Percentiles rank a stretch among this genome's conserved stretches.
These are phyloP conservation scores for Diplodus sargus DNA, from an alignment of 2,797 vertebrate genomes.

Conservation along the genomic window DNA sequence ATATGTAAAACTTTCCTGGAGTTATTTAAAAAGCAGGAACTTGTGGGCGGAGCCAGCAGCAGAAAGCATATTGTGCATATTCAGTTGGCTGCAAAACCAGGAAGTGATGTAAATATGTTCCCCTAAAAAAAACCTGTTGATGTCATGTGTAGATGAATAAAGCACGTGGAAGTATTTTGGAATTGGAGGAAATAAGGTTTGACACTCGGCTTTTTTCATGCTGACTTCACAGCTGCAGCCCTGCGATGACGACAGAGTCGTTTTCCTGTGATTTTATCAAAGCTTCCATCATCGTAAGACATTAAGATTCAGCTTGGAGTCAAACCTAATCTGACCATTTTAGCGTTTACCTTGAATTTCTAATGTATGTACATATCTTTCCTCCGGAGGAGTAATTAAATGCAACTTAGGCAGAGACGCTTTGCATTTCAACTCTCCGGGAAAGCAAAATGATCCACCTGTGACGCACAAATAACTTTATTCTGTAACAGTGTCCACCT, in stretches of 20 bases:
- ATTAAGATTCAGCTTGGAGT: neutral
- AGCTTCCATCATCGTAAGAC: neutral
- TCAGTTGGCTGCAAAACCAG: too few relatives aligned
- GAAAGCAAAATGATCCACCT: slow-evolving; percentile 30
- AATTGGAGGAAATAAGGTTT: too few relatives aligned
- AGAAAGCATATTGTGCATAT: too few relatives aligned
- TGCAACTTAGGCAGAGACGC: neutral
- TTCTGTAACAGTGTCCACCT: slow-evolving; percentile 19
- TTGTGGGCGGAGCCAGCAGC: too few relatives aligned
- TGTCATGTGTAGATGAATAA: too few relatives aligned
- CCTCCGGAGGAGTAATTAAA: slow-evolving; percentile 11
- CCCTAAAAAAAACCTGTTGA: too few relatives aligned
- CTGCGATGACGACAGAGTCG: neutral
- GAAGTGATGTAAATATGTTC: too few relatives aligned
- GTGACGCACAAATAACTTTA: slow-evolving; percentile 28
- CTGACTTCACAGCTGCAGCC: too few relatives aligned
- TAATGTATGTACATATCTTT: neutral
- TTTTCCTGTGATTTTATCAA: neutral
- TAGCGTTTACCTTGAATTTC: neutral
- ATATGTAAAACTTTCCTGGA: too few relatives aligned
- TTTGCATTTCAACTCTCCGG: slow-evolving; percentile 13
- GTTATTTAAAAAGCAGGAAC: too few relatives aligned
- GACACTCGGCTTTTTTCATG: too few relatives aligned
- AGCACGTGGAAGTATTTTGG: too few relatives aligned
- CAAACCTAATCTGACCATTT: neutral